Conservation (phyloP, 2,888 invertebrate genomes). For the Neuroscelio doddi region DNA sequence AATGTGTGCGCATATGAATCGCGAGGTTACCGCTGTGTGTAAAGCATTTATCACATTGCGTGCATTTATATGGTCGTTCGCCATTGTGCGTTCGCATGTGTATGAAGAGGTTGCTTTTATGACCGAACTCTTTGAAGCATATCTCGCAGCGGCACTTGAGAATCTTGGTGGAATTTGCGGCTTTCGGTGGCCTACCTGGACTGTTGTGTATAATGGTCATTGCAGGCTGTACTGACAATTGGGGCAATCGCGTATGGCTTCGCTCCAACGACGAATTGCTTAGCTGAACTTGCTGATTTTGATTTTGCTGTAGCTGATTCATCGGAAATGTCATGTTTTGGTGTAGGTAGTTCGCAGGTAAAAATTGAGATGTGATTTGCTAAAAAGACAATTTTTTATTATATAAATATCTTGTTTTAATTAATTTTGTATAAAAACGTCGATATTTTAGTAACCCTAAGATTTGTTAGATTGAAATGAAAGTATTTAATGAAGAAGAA, state of each 20-base stretch:
- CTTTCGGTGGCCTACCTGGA: slow-evolving; percentile 63
- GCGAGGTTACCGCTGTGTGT: slow-evolving; percentile 70
- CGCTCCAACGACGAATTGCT: slow-evolving; percentile 39
- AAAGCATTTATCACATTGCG: slow-evolving; percentile 69
- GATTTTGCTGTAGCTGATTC: slow-evolving; percentile 35
- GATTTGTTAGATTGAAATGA: too few species aligned
- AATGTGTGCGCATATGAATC: slow-evolving; percentile 69
- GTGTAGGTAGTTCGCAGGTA: slow-evolving; percentile 53
- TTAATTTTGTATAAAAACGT: too few species aligned
- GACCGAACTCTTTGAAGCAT: slow-evolving; percentile 70
- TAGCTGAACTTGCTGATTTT: slow-evolving; percentile 43
- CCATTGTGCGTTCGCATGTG: slow-evolving; percentile 71
- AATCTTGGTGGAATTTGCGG: slow-evolving; percentile 56
- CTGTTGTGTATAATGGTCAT: slow-evolving; percentile 56
- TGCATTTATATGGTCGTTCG: slow-evolving; percentile 69
- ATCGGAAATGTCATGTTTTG: slow-evolving; percentile 50
- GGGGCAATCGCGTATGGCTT: slow-evolving; percentile 18
- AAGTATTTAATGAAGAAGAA: too few species aligned
- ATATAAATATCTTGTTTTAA: too few species aligned
- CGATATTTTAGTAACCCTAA: too few species aligned
- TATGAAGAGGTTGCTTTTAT: slow-evolving; percentile 69
- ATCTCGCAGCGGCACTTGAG: slow-evolving; percentile 69
- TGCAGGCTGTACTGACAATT: slow-evolving; percentile 42
- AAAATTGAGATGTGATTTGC: slow-evolving; percentile 54
- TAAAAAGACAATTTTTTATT: slow-evolving; percentile 24